Conservation (phyloP, 2,888 invertebrate genomes). For the Ectemnius cavifrons region DNA sequence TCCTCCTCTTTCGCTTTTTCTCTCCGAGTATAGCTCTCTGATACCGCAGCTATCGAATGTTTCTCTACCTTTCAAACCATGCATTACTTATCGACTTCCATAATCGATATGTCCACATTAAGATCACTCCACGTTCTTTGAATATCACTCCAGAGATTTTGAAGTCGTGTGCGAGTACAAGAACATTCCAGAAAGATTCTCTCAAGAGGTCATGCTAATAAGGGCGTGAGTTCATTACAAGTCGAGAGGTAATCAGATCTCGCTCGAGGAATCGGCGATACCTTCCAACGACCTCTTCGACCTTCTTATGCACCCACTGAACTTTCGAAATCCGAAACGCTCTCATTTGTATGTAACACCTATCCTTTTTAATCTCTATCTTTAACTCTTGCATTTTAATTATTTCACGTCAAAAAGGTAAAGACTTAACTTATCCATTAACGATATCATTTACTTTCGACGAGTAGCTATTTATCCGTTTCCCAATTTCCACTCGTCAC, state of each 20-base stretch:
- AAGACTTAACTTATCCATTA: not conserved
- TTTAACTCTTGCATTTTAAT: constrained; percentile 22
- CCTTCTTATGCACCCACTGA: constrained; percentile 16
- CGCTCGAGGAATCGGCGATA: constrained; percentile 25
- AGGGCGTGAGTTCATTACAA: too few species aligned
- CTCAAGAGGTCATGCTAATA: too few species aligned
- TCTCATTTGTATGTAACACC: constrained; percentile 40
- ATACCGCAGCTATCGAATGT: too few species aligned
- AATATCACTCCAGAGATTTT: too few species aligned
- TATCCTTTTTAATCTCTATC: constrained; percentile 30
- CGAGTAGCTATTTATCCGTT: not conserved
- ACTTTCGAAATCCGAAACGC: not conserved
- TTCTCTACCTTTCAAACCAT: too few species aligned
- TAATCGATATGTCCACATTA: too few species aligned
- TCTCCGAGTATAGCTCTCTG: not conserved
- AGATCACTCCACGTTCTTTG: too few species aligned
- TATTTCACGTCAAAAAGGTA: constrained; percentile 14
- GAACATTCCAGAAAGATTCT: too few species aligned
- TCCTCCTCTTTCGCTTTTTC: not conserved
- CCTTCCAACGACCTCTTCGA: constrained; percentile 9
- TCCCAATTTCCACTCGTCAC: not conserved
- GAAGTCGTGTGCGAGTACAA: too few species aligned
- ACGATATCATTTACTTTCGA: not conserved
- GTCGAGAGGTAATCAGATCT: constrained; percentile 32
- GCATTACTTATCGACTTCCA: too few species aligned